A percentile compares a stretch with the other conserved stretches of the same genome.
Evolutionary conservation across 2,888 invertebrate species (phyloP).

Genomic region (Adineta ricciae): DNA sequence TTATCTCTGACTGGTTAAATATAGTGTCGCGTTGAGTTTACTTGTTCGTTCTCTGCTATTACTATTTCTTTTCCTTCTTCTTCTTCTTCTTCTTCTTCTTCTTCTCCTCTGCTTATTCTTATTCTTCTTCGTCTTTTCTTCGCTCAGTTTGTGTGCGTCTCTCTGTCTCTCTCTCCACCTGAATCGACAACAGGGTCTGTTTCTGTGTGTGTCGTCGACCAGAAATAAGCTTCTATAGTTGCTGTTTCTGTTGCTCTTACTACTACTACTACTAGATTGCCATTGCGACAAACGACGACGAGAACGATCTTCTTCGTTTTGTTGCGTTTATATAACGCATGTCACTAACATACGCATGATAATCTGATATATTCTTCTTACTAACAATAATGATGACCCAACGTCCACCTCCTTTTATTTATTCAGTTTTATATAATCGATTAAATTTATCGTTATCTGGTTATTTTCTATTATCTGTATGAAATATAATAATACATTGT

Average conservation of each 20-base stretch:
- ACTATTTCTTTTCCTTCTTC: conserved; percentile 1
- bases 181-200: background rate
- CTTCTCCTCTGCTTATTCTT: background rate
- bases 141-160: background rate
- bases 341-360: background rate
- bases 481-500: background rate
- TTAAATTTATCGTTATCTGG: background rate
- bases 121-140: background rate
- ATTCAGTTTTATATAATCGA: background rate
- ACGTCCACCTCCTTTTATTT: background rate
- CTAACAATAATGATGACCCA: conserved; percentile 3
- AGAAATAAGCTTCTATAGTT: background rate
- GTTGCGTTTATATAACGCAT: background rate
- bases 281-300: background rate
- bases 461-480: background rate
- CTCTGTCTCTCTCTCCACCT: background rate
- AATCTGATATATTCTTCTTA: background rate
- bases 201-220: conserved; percentile 9
- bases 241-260: background rate
- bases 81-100: background rate
- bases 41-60: background rate
- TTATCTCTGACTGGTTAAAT: background rate
- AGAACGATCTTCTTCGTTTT: background rate
- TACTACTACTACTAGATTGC: background rate
- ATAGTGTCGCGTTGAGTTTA: background rate